Percentiles rank a stretch among this genome's conserved stretches.
Conservation (phyloP, 1,140 invertebrate species). For the Drosophila equinoxialis region DNA sequence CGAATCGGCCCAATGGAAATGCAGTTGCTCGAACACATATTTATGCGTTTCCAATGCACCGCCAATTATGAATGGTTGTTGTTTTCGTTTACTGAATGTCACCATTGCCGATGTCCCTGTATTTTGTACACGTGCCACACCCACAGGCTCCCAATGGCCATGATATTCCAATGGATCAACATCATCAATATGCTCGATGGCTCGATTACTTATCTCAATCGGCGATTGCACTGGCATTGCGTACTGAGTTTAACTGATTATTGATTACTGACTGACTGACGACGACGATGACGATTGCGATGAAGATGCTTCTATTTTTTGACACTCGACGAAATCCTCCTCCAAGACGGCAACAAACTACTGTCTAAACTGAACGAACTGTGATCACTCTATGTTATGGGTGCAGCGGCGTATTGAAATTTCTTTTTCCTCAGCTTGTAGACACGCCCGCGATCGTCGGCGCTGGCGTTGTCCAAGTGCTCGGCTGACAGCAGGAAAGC, state of each 20-base stretch:
- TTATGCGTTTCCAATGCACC: constrained; percentile 86
- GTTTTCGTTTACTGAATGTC: constrained; percentile 77
- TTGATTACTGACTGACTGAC: background rate
- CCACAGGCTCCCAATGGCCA: constrained; percentile 84
- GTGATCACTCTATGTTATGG: constrained; percentile 65
- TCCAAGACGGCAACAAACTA: background rate
- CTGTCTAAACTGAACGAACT: background rate
- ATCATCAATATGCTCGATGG: constrained; percentile 84
- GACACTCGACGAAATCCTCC: background rate
- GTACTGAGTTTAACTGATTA: too few relatives aligned
- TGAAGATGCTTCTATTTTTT: background rate
- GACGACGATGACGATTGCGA: background rate
- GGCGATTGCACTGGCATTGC: constrained; percentile 84
- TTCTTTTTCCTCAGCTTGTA: constrained; percentile 82
- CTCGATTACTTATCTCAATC: constrained; percentile 84
- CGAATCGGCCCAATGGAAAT: constrained; percentile 91
- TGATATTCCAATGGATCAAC: constrained; percentile 84
- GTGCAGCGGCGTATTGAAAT: constrained; percentile 58
- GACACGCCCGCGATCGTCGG: constrained; percentile 78
- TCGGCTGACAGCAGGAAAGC: constrained; percentile 64
- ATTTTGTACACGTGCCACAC: constrained; percentile 77
- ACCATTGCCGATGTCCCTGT: constrained; percentile 82
- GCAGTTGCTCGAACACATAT: constrained; percentile 89
- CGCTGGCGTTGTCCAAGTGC: constrained; percentile 74
- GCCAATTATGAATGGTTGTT: constrained; percentile 83